Conservation (phyloP, 2,888 invertebrate genomes). For the Zaprionus obscuricornis region DNA sequence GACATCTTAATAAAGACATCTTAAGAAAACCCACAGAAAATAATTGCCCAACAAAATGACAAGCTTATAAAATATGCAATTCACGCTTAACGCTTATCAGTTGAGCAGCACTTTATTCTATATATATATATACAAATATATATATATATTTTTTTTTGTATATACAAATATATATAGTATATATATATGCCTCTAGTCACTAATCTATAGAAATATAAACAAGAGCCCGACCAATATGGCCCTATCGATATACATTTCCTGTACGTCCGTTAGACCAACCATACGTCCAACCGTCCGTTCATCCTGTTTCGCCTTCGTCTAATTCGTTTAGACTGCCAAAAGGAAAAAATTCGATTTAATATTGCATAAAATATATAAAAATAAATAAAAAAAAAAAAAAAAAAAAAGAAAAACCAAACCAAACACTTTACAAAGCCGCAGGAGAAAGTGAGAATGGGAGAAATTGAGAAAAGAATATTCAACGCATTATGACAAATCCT, state of each 20-base stretch:
- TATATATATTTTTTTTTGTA: too few relatives aligned
- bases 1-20: too few relatives aligned
- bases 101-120: too few relatives aligned
- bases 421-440: constrained; percentile 58
- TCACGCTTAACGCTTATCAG: constrained; percentile 22
- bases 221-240: background rate
- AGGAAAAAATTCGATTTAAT: constrained; percentile 62
- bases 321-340: constrained; percentile 62
- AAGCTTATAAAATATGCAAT: constrained; percentile 8
- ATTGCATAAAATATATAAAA: constrained; percentile 21
- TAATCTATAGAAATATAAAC: background rate
- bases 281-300: too few relatives aligned
- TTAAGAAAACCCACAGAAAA: background rate
- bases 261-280: too few relatives aligned
- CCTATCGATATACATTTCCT: constrained; percentile 35
- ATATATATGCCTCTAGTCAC: background rate
- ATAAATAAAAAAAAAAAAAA: too few relatives aligned
- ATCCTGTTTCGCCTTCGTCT: constrained; percentile 30
- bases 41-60: constrained; percentile 1
- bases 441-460: background rate
- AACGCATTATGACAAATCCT: constrained; percentile 77
- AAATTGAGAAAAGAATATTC: constrained; percentile 58
- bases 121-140: too few relatives aligned
- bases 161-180: too few relatives aligned
- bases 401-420: too few relatives aligned